Base-by-base conservation (phyloP, 2,113 vertebrate species). In the Phalacrocorax carbo region DNA sequence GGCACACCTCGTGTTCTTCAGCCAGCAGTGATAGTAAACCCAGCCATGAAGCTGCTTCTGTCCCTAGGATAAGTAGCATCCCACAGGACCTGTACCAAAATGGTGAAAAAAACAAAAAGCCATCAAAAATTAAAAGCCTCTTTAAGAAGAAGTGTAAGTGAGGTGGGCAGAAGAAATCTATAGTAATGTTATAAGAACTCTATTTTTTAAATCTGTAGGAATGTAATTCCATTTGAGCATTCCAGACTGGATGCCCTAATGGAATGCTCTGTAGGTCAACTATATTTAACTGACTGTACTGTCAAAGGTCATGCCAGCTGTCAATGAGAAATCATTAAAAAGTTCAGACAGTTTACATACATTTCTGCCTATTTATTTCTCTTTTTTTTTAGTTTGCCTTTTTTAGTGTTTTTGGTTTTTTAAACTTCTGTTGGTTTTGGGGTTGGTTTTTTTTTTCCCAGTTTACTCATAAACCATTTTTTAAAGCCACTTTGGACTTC, bases 51-150 rank as follows among this genome's bases (percentile, higher is more conserved):
- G 96, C 96, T 73, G 89, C 97, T 11, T 85, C 79, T 21, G 97
- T 97, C 38, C 95, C 98, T 76, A 98, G 99, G 98, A 98, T 99
- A 93, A 98, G 98, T 97, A 99, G 98, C 97, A 97, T 98, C 96
- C 98, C 99, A 64, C 99, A 99, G 96, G 99, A 99, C 98, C 98
- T 99, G 64, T 98, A 98, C 90, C 99, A 99, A 85, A 99, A 99
- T 13, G 98, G 99, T 48, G 99, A 99, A 97, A 99, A 99, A 97
- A 97, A 57, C 96, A 99, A 99, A 98, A 99, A 99, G 98, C 98
- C 99, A 97, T 99, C 99, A 20, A 99, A 99, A 98, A 99, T 99
- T 85, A 99, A 99, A 98, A 99, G 98, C 96, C 98, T 99, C 97
- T 99, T 99, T 97, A 99, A 99, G 98, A 99, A 99, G 98, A 99